phyloP scores from a whole-genome alignment of 1,140 invertebrate genomes.

The Sitophilus oryzae region DNA sequence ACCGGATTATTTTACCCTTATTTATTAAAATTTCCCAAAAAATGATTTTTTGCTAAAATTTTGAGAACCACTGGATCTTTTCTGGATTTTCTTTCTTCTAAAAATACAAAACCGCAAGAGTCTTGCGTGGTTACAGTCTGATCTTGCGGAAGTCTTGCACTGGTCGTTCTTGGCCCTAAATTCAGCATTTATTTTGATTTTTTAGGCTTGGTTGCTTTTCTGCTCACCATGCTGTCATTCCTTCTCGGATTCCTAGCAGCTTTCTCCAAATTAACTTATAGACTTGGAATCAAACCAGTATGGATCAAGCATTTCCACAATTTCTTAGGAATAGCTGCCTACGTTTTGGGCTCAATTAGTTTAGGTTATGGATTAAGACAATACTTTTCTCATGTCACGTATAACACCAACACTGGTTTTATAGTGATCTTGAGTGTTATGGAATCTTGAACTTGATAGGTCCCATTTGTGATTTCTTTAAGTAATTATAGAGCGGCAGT shows the following conservation, averaged over 20 bases:
- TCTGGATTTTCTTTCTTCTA: no score
- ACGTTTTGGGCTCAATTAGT: not conserved
- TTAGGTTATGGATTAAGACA: not conserved
- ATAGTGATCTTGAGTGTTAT: not conserved
- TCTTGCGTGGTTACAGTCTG: no score
- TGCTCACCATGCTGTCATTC: not conserved
- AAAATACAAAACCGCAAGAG: no score
- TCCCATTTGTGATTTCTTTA: not conserved
- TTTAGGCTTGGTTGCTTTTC: not conserved
- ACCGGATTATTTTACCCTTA: no score
- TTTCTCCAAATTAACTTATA: not conserved
- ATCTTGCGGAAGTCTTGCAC: no score
- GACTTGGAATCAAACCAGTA: not conserved
- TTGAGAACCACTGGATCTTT: no score
- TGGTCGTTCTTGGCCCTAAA: no score
- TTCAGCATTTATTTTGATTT: not conserved
- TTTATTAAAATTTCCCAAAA: no score
- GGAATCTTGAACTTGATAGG: not conserved
- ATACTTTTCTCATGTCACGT: not conserved
- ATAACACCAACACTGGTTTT: not conserved
- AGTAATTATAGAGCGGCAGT: no score
- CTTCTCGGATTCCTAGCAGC: not conserved
- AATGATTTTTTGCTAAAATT: no score
- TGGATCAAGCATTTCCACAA: not conserved
- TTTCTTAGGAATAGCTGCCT: not conserved